Evolutionary conservation across 2,888 invertebrate species (phyloP), one percentile per base, ranked within the genome.

Genomic region (Strigamia transsilvanica): DNA sequence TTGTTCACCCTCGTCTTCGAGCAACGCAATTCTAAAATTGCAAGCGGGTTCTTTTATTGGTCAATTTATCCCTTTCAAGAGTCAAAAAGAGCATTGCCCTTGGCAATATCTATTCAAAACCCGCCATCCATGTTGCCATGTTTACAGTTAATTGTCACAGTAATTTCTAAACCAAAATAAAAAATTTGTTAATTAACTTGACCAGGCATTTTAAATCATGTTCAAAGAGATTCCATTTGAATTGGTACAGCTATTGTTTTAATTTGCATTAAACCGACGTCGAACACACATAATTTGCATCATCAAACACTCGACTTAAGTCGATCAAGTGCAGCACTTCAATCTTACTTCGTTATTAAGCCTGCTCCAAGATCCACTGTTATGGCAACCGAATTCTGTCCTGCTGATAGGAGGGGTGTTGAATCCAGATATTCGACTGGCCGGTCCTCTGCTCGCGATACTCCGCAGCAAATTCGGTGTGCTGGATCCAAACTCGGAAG

Each of bases 351-450:
- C 81, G 38, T 81, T 66, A 81, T 41, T 81, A 41, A 81, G 81
- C 32, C 81, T 13, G 18, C 81, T 73, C 81, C 81, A 81, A 23
- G 81, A 81, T 5, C 66, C 38, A 21, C 73, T 73, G 41, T 61
- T 61, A 18, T 73, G 66, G 13, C 77, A 27, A 18, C 32, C 61
- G 15, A 80, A 61, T 10, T 80, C 80, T 13, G 80, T 27, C 18
- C 80, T 80, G 46, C 10, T 73, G 38, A 38, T 73, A 18, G 81
- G 81, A 15, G 80, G 80, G 13, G 80, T 80, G 56, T 80, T 80
- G 80, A 80, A 80, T 27, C 80, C 80, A 51, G 80, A n/a, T 80
- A 80, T 80, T 18, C 80, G 51, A 80, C 41, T 80, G 32, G 80
- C 9, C 51, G 41, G 56, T 32, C 6, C 27, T 27, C 80, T 32